Evolutionary conservation across 2,888 invertebrate species (phyloP).

Genomic region (Blastobasis adustella): DNA sequence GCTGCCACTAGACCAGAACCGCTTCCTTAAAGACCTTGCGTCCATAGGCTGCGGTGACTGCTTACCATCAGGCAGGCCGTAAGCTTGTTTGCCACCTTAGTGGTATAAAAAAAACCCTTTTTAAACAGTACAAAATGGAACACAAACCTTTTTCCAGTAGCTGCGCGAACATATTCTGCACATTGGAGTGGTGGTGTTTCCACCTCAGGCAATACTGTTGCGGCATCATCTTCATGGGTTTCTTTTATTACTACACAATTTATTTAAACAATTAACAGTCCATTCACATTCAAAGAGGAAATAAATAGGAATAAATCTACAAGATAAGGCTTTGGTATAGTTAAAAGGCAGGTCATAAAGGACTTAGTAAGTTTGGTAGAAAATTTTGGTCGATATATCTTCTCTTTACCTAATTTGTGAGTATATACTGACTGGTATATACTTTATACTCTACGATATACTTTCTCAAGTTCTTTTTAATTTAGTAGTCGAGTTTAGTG

Average conservation of each 20-base stretch:
- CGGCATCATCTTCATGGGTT: conserved; percentile 77
- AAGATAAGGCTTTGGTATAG: conserved; percentile 39
- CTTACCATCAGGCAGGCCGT: no score
- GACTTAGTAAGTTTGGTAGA: conserved; percentile 32
- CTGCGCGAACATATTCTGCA: conserved; percentile 92
- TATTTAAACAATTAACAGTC: no score
- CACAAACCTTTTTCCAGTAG: conserved; percentile 79
- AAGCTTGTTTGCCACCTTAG: no score
- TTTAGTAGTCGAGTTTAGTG: conserved; percentile 8
- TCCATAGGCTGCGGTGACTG: no score
- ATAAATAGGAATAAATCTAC: background rate
- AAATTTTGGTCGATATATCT: conserved; percentile 38
- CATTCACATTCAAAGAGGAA: background rate
- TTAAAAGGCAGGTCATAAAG: conserved; percentile 31
- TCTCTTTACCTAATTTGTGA: conserved; percentile 10
- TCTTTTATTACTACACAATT: conserved; percentile 1
- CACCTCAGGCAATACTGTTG: conserved; percentile 94
- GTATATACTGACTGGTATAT: no score
- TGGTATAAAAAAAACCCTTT: no score
- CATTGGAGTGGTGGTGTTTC: conserved; percentile 94
- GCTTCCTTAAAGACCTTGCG: no score
- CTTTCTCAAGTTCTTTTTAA: conserved; percentile 7
- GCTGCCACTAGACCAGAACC: no score
- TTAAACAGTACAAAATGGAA: background rate
- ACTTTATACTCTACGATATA: background rate